Evolutionary conservation across 2,113 vertebrate genomes (phyloP), one percentile per base, ranked within the genome.

Genomic region (Elanoides forficatus): DNA sequence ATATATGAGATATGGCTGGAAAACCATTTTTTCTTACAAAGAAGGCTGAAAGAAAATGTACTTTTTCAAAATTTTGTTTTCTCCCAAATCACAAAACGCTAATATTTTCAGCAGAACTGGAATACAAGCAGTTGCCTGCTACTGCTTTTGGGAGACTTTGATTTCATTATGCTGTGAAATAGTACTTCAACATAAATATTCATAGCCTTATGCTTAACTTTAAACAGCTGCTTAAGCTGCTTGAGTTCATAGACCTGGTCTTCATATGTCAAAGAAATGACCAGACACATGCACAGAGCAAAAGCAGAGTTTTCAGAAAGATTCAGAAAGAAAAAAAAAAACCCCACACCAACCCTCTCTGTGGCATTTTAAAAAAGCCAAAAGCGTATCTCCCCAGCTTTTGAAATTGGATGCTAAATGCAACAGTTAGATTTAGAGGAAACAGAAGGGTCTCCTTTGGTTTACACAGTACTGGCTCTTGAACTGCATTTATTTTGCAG

Each of bases 221-320:
- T 82, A 94, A 95, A 92, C 85, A 92, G 74, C 84, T 91, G 78
- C 50, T 70, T 78, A 83, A 68, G 29, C 81, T 87, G 47, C 40
- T 82, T 72, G 70, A 90, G 71, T 67, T 85, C 71, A 20, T 13
- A 88, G 90, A 67, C 60, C 70, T 88, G 43, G 42, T 93, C 74
- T 94, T 96, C 47, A 34, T 21, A 67, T 55, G 66, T 88, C 74
- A 90, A 72, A 94, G 52, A 68, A 95, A 92, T 88, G 70, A 63
- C 70, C 85, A 88, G 68, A 38, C 52, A 74, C 7, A 26, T 15
- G 23, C 48, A 48, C 25, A 78, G 55, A 97, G 81, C 20, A 91
- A 94, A 83, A 89, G 8, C 73, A 92, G 80, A 55, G 60, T 38
- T 88, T 85, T 55, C 34, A 73, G n/a, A 76, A 76, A 81, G 30